Evolutionary conservation across 2,113 vertebrate genomes (phyloP).

Genomic region (Neodon shergylaensis): DNA sequence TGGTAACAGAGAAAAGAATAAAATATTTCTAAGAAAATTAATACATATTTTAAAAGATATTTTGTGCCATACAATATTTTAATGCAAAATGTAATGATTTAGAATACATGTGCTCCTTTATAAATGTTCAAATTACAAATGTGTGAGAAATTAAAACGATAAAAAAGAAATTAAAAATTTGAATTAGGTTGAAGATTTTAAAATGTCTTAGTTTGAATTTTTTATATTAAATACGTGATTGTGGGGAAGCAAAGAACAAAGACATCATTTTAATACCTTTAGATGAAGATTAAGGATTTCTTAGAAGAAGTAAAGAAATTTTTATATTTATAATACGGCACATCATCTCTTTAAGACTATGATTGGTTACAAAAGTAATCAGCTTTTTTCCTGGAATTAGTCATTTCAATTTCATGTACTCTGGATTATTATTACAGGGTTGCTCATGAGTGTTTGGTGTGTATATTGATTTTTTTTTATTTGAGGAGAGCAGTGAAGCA

Average conservation of each 20-base stretch:
- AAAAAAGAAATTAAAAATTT: slow-evolving; percentile 54
- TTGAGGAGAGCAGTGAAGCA: slow-evolving; percentile 71
- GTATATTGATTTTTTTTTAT: slow-evolving; percentile 74
- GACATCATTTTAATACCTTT: neutral
- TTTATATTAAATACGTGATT: neutral
- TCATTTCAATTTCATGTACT: slow-evolving; percentile 68
- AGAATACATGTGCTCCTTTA: slow-evolving; percentile 21
- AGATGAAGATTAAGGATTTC: neutral
- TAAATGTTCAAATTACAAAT: slow-evolving; percentile 41
- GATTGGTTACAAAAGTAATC: slow-evolving; percentile 55
- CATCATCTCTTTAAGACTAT: slow-evolving; percentile 1
- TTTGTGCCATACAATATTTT: slow-evolving; percentile 31
- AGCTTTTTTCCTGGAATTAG: slow-evolving; percentile 72
- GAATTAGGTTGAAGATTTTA: slow-evolving; percentile 34
- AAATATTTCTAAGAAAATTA: slow-evolving; percentile 33
- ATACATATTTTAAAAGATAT: neutral
- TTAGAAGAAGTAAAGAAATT: slow-evolving; percentile 35
- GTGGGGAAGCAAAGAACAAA: neutral
- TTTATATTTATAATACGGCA: slow-evolving; percentile 23
- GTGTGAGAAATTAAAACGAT: neutral
- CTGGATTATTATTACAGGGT: slow-evolving; percentile 67
- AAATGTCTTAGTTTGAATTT: slow-evolving; percentile 41
- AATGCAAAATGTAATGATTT: neutral
- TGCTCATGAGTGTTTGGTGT: slow-evolving; percentile 70
- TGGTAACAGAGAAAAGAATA: neutral